Evolutionary conservation across 2,888 invertebrate genomes (phyloP).

Genomic region (Mythimna vitellina): DNA sequence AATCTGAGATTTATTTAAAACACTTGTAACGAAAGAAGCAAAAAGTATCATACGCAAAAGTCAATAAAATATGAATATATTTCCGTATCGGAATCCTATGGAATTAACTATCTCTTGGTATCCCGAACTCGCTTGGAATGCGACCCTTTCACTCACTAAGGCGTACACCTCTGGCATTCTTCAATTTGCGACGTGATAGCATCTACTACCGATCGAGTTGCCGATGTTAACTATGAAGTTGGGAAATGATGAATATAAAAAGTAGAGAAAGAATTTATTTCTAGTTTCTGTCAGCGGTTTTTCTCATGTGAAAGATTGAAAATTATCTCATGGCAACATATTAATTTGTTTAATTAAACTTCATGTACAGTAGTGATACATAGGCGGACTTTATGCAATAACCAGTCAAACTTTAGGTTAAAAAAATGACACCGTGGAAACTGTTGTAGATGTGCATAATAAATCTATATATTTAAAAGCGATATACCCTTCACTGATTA

Average conservation of each 20-base stretch:
- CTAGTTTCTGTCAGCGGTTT: neutral
- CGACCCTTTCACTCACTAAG: conserved; percentile 59
- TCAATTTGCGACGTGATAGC: conserved; percentile 63
- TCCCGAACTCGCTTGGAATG: conserved; percentile 51
- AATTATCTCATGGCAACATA: no score
- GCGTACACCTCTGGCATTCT: conserved; percentile 62
- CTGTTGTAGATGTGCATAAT: no score
- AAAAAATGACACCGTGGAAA: no score
- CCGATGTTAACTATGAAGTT: conserved; percentile 53
- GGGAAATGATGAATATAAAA: conserved; percentile 48
- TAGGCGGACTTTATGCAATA: no score
- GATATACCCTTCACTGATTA: no score
- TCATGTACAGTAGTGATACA: no score
- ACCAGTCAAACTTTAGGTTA: no score
- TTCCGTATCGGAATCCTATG: conserved; percentile 46
- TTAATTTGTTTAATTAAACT: no score
- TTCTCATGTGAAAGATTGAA: no score
- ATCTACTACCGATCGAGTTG: conserved; percentile 50
- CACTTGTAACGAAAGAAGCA: neutral
- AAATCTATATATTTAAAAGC: no score
- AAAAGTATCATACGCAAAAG: neutral
- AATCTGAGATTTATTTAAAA: no score
- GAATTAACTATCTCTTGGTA: conserved; percentile 56
- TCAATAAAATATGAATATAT: conserved; percentile 55
- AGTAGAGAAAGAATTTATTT: conserved; percentile 32